Conservation (phyloP, 1,140 invertebrate species). For the Trichonephila clavipes region DNA sequence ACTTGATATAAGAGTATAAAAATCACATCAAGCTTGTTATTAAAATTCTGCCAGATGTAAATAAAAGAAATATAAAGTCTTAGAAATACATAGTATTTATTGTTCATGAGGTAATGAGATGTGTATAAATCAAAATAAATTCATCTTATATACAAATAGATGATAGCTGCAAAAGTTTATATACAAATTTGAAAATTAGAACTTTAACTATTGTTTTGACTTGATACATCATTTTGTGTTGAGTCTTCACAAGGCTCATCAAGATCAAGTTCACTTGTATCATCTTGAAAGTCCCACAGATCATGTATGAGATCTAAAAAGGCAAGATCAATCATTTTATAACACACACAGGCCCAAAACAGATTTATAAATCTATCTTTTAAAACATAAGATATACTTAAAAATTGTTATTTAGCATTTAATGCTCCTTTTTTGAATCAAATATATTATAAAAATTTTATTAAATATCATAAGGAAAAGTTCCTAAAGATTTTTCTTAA, state of each 20-base stretch:
- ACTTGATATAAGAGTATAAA: no score
- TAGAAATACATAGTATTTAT: neutral
- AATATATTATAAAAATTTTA: no score
- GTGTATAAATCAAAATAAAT: constrained; percentile 12
- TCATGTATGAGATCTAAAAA: constrained; percentile 56
- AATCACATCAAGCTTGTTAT: no score
- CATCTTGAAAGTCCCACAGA: constrained; percentile 72
- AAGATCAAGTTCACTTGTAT: constrained; percentile 57
- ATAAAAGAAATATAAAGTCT: no score
- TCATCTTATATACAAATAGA: neutral
- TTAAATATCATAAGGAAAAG: no score
- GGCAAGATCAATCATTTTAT: neutral
- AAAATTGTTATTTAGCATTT: no score
- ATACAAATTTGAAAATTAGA: neutral
- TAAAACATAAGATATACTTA: no score
- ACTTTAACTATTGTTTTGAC: neutral
- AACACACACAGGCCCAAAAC: neutral
- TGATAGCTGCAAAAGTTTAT: neutral
- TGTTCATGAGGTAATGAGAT: neutral
- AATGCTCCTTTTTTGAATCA: no score
- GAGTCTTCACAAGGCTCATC: constrained; percentile 58
- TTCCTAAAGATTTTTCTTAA: no score
- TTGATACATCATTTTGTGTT: neutral
- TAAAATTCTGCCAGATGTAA: no score
- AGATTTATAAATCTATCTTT: no score